These are phyloP conservation scores for Agrotis clavis DNA, from an alignment of 2,888 invertebrate genomes.

Conservation along the genomic window DNA sequence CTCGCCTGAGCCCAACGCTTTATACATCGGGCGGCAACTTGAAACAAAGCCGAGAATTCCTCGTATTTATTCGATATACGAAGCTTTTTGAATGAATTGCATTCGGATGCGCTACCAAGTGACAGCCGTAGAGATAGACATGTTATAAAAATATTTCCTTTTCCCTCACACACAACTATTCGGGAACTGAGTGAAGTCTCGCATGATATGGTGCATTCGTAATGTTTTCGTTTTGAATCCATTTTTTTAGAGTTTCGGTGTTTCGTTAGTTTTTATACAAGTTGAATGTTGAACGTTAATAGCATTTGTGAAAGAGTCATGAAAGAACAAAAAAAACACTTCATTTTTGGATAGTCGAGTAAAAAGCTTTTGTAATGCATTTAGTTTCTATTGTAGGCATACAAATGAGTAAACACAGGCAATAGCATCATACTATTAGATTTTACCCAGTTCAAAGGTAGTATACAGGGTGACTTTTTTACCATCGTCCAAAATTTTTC, in stretches of 20 bases:
- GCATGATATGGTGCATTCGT: conserved; percentile 17
- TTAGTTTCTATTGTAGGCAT: too few relatives aligned
- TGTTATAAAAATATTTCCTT: conserved; percentile 60
- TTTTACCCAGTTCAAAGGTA: too few relatives aligned
- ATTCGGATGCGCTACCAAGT: conserved; percentile 56
- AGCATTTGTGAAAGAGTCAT: not conserved
- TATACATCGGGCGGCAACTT: conserved; percentile 54
- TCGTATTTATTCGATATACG: conserved; percentile 66
- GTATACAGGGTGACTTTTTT: too few relatives aligned
- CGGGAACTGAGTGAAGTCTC: conserved; percentile 27
- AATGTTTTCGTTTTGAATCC: conserved; percentile 11
- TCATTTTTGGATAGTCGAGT: too few relatives aligned
- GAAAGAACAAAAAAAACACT: too few relatives aligned
- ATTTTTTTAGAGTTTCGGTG: not conserved
- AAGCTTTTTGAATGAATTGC: conserved; percentile 66
- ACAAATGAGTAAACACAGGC: too few relatives aligned
- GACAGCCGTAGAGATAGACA: conserved; percentile 55
- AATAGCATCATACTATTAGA: too few relatives aligned
- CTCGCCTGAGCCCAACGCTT: not conserved
- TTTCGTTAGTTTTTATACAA: not conserved
- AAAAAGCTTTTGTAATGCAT: too few relatives aligned
- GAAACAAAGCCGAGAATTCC: conserved; percentile 65
- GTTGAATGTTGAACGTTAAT: too few relatives aligned
- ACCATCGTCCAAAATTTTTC: too few relatives aligned
- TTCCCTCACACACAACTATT: conserved; percentile 45